phyloP scores from a whole-genome alignment of 2,797 vertebrate species.

The Labroides dimidiatus region DNA sequence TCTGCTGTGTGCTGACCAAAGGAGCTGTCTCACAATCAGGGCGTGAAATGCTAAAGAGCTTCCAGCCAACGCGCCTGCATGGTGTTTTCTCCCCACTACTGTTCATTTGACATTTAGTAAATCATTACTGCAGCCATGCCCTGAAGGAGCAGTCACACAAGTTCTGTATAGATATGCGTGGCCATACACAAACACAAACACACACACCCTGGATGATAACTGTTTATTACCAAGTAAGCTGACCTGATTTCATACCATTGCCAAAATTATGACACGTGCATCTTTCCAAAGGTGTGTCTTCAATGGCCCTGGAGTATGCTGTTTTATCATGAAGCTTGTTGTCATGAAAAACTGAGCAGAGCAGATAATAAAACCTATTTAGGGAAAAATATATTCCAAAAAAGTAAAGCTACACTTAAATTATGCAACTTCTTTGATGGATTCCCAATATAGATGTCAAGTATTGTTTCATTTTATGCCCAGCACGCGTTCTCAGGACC shows the following conservation, averaged over 20 bases:
- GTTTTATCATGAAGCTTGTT: too few species aligned
- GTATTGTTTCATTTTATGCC: constrained; percentile 17
- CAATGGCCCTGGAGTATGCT: constrained; percentile 36
- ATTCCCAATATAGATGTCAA: constrained; percentile 16
- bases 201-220: constrained; percentile 54
- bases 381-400: constrained; percentile 2
- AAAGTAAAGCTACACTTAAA: background rate
- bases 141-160: constrained; percentile 48
- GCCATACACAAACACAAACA: constrained; percentile 19
- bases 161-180: constrained; percentile 13
- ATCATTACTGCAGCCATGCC: constrained; percentile 78
- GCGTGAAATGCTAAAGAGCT: constrained; percentile 86
- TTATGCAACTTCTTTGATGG: background rate
- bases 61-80: constrained; percentile 77
- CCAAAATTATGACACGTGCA: constrained; percentile 73
- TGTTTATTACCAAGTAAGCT: constrained; percentile 74
- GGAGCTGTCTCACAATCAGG: constrained; percentile 82
- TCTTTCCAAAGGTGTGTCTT: constrained; percentile 61
- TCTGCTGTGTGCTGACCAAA: constrained; percentile 63
- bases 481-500: constrained; percentile 3
- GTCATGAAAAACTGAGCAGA: constrained; percentile 22
- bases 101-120: constrained; percentile 86
- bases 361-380: constrained; percentile 8
- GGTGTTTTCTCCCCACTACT: constrained; percentile 80
- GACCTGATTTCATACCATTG: constrained; percentile 73